Conservation (phyloP, 2,113 vertebrate species). For the Hippocampus abdominalis region DNA sequence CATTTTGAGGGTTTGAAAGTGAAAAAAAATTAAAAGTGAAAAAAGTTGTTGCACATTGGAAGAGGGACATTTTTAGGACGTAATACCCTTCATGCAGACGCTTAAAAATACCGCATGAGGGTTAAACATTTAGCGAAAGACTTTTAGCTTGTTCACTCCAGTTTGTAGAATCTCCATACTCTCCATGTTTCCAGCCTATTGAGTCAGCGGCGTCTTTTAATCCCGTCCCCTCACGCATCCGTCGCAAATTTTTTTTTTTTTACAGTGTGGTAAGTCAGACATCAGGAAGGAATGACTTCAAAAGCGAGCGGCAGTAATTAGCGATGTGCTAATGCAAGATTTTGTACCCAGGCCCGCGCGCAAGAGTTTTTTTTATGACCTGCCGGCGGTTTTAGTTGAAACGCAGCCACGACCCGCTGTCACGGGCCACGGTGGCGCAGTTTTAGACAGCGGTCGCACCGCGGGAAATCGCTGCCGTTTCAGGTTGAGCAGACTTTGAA, state of each 20-base stretch:
- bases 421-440: constrained; percentile 43
- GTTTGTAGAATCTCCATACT: constrained; percentile 14
- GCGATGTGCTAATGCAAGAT: constrained; percentile 65
- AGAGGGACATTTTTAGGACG: too few species aligned
- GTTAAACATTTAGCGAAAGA: too few species aligned
- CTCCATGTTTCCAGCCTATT: constrained; percentile 2
- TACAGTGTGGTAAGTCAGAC: constrained; percentile 48
- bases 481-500: too few species aligned
- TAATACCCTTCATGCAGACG: too few species aligned
- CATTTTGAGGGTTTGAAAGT: too few species aligned
- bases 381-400: constrained; percentile 67
- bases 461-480: too few species aligned
- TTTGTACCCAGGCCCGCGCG: constrained; percentile 61
- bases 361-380: constrained; percentile 52
- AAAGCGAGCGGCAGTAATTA: constrained; percentile 63
- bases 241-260: constrained; percentile 32
- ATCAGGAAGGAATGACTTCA: constrained; percentile 66
- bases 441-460: too few species aligned
- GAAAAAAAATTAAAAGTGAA: too few species aligned
- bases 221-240: constrained; percentile 45
- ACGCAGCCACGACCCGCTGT: constrained; percentile 66
- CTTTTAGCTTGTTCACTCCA: too few species aligned
- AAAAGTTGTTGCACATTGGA: too few species aligned
- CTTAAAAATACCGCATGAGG: too few species aligned
- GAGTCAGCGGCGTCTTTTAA: constrained; percentile 33